A percentile compares a stretch with the other conserved stretches of the same genome.
phyloP scores from a whole-genome alignment of 2,797 vertebrate genomes.

The Leptatherina wallacei region DNA sequence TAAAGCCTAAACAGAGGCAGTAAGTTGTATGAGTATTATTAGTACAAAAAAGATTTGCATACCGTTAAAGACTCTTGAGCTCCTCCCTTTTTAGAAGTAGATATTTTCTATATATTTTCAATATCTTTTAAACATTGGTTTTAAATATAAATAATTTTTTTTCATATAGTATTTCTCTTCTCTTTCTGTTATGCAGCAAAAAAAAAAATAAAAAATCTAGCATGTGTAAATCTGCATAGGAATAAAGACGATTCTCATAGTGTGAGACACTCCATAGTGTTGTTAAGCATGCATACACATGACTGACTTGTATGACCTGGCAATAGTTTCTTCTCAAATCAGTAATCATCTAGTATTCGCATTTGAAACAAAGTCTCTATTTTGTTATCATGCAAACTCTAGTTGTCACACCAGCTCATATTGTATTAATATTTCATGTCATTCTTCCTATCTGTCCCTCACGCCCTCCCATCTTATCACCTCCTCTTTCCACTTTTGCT shows the following conservation, averaged over 20 bases:
- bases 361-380: conserved; percentile 43
- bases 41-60: conserved; percentile 53
- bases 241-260: background rate
- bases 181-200: background rate
- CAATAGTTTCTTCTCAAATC: conserved; percentile 33
- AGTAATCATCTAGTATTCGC: conserved; percentile 22
- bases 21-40: conserved; percentile 71
- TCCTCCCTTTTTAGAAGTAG: background rate
- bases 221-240: background rate
- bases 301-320: conserved; percentile 23
- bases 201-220: background rate
- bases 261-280: background rate
- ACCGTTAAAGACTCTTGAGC: background rate
- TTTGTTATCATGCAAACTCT: conserved; percentile 63
- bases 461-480: conserved; percentile 29
- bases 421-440: conserved; percentile 73
- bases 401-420: conserved; percentile 48
- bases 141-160: background rate
- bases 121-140: background rate
- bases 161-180: background rate
- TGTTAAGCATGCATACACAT: conserved; percentile 3
- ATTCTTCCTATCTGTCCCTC: conserved; percentile 45
- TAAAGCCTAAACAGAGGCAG: conserved; percentile 61
- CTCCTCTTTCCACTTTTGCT: conserved; percentile 28
- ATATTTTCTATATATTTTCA: background rate